phyloP scores from a whole-genome alignment of 2,113 vertebrate species.

The Centropus unirufus region DNA sequence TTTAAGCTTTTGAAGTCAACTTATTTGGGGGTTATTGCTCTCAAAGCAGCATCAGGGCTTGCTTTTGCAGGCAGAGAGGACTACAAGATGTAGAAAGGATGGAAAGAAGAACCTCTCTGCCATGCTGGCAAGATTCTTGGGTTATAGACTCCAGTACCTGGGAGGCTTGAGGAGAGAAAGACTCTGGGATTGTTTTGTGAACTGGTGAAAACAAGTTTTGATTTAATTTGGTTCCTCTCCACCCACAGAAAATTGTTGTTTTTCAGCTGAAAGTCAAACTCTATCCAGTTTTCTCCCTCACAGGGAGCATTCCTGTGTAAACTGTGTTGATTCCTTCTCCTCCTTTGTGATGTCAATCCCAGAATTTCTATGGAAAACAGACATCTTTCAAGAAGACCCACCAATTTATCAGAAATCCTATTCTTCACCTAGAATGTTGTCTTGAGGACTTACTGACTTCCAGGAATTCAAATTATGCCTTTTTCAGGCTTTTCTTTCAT shows the following conservation, averaged over 20 bases:
- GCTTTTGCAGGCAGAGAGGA: not conserved
- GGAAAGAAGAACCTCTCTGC: not conserved
- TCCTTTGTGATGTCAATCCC: not conserved
- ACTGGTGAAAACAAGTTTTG: not conserved
- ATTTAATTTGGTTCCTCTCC: not conserved
- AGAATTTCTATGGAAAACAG: not conserved
- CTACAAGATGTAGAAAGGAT: not conserved
- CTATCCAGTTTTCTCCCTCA: not conserved
- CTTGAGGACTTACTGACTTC: not conserved
- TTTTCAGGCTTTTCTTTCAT: not conserved
- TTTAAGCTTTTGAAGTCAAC: not conserved
- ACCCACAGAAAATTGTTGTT: not conserved
- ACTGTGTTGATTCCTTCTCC: not conserved
- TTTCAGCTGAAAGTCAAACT: not conserved
- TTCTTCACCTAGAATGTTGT: not conserved
- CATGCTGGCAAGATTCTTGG: rapidly evolving
- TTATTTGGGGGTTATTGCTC: not conserved
- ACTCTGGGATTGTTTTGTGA: not conserved
- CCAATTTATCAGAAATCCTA: not conserved
- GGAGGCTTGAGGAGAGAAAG: not conserved
- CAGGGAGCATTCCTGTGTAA: not conserved
- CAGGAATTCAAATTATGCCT: not conserved
- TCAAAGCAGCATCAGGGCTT: not conserved
- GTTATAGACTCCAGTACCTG: not conserved
- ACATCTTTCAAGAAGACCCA: not conserved